Conservation (phyloP, 2,113 vertebrate species). For the Campylomormyrus tamandua region DNA sequence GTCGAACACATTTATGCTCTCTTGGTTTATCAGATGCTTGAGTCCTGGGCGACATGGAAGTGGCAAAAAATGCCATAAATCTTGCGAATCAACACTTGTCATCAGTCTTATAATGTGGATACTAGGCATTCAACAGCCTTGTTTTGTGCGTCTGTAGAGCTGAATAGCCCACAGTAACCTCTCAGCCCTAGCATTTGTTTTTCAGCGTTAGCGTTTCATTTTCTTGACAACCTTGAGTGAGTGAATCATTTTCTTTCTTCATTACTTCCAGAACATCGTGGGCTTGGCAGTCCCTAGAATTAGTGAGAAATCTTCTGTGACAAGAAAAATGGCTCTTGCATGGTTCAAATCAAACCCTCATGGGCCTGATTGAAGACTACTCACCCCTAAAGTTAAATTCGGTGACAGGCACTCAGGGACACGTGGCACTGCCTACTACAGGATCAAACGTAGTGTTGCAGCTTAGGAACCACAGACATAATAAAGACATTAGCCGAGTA, state of each 20-base stretch:
- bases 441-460: not conserved
- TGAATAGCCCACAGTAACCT: not conserved
- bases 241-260: not conserved
- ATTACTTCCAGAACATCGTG: not conserved
- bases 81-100: not conserved
- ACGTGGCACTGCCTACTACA: not conserved
- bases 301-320: not conserved
- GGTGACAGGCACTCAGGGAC: not conserved
- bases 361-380: not conserved
- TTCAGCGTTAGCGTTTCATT: not conserved
- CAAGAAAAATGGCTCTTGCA: not conserved
- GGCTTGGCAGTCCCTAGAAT: not conserved
- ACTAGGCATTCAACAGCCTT: not conserved
- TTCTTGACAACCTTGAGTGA: slow-evolving; percentile 1
- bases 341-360: not conserved
- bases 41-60: not conserved
- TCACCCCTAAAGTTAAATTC: not conserved
- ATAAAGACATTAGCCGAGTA: not conserved
- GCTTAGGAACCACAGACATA: not conserved
- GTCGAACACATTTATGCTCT: not conserved
- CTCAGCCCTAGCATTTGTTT: not conserved
- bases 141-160: not conserved
- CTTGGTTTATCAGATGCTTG: not conserved
- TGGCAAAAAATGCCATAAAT: not conserved
- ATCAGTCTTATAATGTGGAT: not conserved